Conservation (phyloP, 2,888 invertebrate genomes). For the Drosophila imparisetae region DNA sequence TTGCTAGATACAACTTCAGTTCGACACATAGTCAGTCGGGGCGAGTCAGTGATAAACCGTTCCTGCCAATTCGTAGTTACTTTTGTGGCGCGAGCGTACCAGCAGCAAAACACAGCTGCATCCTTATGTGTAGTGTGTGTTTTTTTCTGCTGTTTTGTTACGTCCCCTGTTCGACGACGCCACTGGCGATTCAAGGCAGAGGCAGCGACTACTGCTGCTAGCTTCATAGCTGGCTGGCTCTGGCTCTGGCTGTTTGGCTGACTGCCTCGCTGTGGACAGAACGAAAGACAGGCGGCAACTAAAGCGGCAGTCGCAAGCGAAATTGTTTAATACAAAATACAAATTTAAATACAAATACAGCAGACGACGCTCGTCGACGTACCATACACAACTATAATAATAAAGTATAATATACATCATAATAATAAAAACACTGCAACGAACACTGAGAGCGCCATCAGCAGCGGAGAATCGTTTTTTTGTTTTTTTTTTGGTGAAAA, state of each 20-base stretch:
- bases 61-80: conserved; percentile 36
- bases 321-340: conserved; percentile 51
- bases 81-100: conserved; percentile 28
- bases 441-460: conserved; percentile 13
- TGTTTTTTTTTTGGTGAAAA: conserved; percentile 1
- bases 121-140: conserved; percentile 25
- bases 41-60: conserved; percentile 42
- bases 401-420: conserved; percentile 48
- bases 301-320: conserved; percentile 63
- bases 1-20: conserved; percentile 49
- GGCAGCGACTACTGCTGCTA: conserved; percentile 60
- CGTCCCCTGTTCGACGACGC: conserved; percentile 47
- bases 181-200: conserved; percentile 43
- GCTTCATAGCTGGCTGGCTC: conserved; percentile 61
- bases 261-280: conserved; percentile 73
- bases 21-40: conserved; percentile 36
- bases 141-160: conserved; percentile 13
- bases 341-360: conserved; percentile 51
- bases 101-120: conserved; percentile 33
- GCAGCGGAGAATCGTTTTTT: conserved; percentile 31
- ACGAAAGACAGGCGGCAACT: conserved; percentile 77
- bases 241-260: conserved; percentile 68
- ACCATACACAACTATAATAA: conserved; percentile 44
- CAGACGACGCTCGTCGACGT: conserved; percentile 24
- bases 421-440: conserved; percentile 32